Evolutionary conservation across 2,888 invertebrate genomes (phyloP).

Genomic region (Cheilosia scutellata): DNA sequence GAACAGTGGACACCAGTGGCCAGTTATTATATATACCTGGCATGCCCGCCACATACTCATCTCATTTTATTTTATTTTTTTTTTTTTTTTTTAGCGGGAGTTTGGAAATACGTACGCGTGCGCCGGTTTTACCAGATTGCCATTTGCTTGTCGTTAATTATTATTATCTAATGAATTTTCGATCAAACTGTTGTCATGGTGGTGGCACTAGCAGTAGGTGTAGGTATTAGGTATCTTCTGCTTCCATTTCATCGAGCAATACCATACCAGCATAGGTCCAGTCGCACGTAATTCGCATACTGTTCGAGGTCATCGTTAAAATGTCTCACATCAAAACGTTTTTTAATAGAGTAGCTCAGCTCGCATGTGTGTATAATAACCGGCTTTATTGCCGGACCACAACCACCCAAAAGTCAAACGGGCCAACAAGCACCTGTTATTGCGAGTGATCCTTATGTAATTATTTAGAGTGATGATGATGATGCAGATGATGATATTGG

Average conservation of each 20-base stretch:
- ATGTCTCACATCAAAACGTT: constrained; percentile 37
- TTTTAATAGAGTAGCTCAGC: neutral
- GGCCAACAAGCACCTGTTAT: constrained; percentile 56
- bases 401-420: constrained; percentile 12
- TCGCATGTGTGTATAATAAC: constrained; percentile 32
- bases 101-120: constrained; percentile 72
- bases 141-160: constrained; percentile 59
- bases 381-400: constrained; percentile 48
- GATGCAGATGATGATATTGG: constrained; percentile 15
- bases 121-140: constrained; percentile 74
- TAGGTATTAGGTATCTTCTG: constrained; percentile 36
- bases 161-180: constrained; percentile 73
- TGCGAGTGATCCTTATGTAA: constrained; percentile 62
- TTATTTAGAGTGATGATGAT: constrained; percentile 35
- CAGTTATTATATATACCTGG: constrained; percentile 69
- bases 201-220: neutral
- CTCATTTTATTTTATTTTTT: constrained; percentile 26
- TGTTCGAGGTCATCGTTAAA: constrained; percentile 67
- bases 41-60: constrained; percentile 45
- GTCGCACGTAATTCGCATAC: constrained; percentile 66
- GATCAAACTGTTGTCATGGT: constrained; percentile 48
- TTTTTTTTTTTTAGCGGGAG: constrained; percentile 32
- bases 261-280: constrained; percentile 18
- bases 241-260: constrained; percentile 19
- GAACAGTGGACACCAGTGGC: constrained; percentile 75